A percentile compares a stretch with the other conserved stretches of the same genome.
These are phyloP conservation scores for Metacarcinus magister DNA, from an alignment of 2,888 invertebrate genomes.

Conservation along the genomic window DNA sequence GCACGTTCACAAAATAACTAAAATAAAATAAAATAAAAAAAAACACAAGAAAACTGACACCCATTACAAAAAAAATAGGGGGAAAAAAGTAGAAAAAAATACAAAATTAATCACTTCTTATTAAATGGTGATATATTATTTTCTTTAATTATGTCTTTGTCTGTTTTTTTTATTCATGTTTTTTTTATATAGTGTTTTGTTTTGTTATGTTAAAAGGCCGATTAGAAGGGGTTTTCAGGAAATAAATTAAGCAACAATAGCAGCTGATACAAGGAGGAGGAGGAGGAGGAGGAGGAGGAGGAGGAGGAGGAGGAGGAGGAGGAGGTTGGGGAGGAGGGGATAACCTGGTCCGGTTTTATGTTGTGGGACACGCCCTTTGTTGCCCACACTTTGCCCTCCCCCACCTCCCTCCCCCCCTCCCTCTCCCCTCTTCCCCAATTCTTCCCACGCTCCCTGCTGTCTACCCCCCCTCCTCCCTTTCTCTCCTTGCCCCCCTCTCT, in stretches of 20 bases:
- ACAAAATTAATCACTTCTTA: background rate
- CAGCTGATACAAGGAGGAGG: background rate
- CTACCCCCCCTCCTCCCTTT: background rate
- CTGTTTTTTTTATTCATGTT: background rate
- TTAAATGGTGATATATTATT: background rate
- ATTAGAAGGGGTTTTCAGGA: background rate
- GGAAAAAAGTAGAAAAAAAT: background rate
- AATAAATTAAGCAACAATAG: background rate
- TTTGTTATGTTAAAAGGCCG: background rate
- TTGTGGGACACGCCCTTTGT: background rate
- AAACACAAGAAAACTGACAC: too few relatives aligned
- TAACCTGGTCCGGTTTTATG: background rate
- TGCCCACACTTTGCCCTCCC: background rate
- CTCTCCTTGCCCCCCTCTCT: background rate
- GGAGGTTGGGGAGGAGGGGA: background rate
- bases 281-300: background rate
- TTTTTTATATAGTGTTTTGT: background rate
- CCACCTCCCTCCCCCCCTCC: background rate
- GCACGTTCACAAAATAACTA: background rate
- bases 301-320: background rate
- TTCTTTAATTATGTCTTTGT: background rate
- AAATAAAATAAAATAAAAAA: background rate
- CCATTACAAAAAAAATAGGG: background rate
- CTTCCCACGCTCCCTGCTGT: conserved; percentile 5
- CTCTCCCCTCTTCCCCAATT: background rate